Evolutionary conservation across 2,888 invertebrate species (phyloP).

Genomic region (Marasmarcha lunaedactyla): DNA sequence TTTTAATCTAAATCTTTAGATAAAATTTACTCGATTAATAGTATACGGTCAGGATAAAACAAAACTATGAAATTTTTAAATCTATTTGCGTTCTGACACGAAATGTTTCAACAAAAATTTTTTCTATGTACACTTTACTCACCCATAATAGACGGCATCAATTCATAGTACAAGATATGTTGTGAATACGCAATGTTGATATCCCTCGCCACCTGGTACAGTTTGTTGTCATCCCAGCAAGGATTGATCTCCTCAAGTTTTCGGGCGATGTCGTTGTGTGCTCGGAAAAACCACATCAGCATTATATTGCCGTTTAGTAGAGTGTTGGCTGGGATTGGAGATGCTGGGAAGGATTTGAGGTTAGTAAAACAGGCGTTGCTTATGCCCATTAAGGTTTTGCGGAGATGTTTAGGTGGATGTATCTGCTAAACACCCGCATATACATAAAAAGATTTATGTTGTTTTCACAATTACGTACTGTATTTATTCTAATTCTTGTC

Average conservation of each 20-base stretch:
- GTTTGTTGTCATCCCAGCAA: slow-evolving; percentile 86
- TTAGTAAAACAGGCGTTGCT: too few relatives aligned
- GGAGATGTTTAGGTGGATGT: neutral
- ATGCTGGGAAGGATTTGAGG: too few relatives aligned
- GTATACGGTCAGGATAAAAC: too few relatives aligned
- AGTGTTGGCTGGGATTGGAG: slow-evolving; percentile 14
- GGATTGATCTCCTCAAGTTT: slow-evolving; percentile 78
- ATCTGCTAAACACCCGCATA: neutral
- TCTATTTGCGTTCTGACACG: too few relatives aligned
- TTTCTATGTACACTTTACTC: too few relatives aligned
- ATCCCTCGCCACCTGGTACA: slow-evolving; percentile 81
- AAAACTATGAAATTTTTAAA: too few relatives aligned
- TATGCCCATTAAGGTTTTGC: slow-evolving; percentile 12
- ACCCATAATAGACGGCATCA: slow-evolving; percentile 80
- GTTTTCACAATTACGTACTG: too few relatives aligned
- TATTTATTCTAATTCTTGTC: too few relatives aligned
- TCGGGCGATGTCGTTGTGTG: slow-evolving; percentile 83
- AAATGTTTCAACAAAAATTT: too few relatives aligned
- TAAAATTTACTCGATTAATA: too few relatives aligned
- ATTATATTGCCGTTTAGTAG: slow-evolving; percentile 22
- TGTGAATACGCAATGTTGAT: slow-evolving; percentile 81
- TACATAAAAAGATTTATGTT: too few relatives aligned
- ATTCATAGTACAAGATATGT: slow-evolving; percentile 84
- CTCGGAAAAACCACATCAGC: slow-evolving; percentile 49
- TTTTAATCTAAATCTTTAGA: too few relatives aligned